phyloP scores from a whole-genome alignment of 2,113 vertebrate species.

The Abramis brama region DNA sequence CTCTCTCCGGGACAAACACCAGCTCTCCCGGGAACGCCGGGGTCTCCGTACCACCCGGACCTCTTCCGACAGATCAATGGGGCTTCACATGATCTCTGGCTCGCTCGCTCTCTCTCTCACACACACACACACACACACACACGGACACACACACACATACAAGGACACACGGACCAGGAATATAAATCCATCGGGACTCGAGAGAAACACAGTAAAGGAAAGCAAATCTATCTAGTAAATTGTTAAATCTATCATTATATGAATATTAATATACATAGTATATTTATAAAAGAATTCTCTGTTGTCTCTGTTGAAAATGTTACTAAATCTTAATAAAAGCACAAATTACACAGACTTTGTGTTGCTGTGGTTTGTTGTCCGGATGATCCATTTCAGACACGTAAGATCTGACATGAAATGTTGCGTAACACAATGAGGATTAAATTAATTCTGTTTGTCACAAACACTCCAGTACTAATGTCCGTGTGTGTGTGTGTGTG shows the following conservation, averaged over 20 bases:
- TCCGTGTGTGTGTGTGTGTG: neutral
- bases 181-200: neutral
- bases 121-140: neutral
- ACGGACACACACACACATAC: slow-evolving; percentile 21
- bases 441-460: slow-evolving; percentile 63
- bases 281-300: neutral
- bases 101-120: slow-evolving; percentile 37
- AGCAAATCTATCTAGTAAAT: neutral
- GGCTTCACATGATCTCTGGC: slow-evolving; percentile 35
- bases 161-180: slow-evolving; percentile 12
- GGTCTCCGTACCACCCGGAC: slow-evolving; percentile 15
- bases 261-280: neutral
- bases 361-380: neutral
- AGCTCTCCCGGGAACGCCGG: neutral
- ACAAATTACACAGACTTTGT: neutral
- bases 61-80: slow-evolving; percentile 46
- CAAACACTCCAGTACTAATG: neutral
- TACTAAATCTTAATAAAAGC: neutral
- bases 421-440: slow-evolving; percentile 70
- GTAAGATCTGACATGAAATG: slow-evolving; percentile 45
- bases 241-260: too few species aligned
- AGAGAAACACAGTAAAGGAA: neutral
- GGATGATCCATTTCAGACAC: neutral
- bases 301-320: neutral
- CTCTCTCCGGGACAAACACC: slow-evolving; percentile 8